phyloP scores from a whole-genome alignment of 2,888 invertebrate genomes.

The Tetropium fuscum region DNA sequence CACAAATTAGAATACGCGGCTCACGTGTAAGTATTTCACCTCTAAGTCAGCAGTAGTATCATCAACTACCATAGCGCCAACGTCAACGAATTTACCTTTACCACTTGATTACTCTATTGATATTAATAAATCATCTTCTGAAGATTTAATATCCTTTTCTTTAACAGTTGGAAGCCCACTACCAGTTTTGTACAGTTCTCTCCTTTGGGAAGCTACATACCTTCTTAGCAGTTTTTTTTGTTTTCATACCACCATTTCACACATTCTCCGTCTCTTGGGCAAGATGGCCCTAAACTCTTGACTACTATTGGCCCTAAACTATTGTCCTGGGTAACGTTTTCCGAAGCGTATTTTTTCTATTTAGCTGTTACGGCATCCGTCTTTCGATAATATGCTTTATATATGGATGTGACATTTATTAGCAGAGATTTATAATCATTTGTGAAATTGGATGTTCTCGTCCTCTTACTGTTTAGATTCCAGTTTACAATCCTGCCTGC shows the following conservation, averaged over 20 bases:
- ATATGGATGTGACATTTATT: slow-evolving; percentile 2
- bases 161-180: neutral
- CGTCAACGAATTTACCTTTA: neutral
- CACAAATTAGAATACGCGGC: too few species aligned
- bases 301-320: too few species aligned
- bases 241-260: slow-evolving; percentile 8
- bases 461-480: neutral
- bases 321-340: slow-evolving; percentile 2
- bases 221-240: slow-evolving; percentile 1
- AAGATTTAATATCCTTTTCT: slow-evolving; percentile 4
- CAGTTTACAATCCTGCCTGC: too few species aligned
- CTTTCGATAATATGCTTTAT: slow-evolving; percentile 1
- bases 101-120: neutral
- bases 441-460: slow-evolving; percentile 5
- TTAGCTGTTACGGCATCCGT: slow-evolving; percentile 3
- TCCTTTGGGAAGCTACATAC: slow-evolving; percentile 1
- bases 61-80: neutral
- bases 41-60: too few species aligned
- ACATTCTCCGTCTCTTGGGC: slow-evolving; percentile 13
- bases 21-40: too few species aligned
- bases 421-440: slow-evolving; percentile 8
- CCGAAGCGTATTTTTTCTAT: neutral
- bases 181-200: slow-evolving; percentile 1
- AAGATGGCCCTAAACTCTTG: slow-evolving; percentile 10
- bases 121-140: slow-evolving; percentile 4